Base-by-base conservation (phyloP, 2,888 invertebrate genomes). In the Abscondita cerata region DNA sequence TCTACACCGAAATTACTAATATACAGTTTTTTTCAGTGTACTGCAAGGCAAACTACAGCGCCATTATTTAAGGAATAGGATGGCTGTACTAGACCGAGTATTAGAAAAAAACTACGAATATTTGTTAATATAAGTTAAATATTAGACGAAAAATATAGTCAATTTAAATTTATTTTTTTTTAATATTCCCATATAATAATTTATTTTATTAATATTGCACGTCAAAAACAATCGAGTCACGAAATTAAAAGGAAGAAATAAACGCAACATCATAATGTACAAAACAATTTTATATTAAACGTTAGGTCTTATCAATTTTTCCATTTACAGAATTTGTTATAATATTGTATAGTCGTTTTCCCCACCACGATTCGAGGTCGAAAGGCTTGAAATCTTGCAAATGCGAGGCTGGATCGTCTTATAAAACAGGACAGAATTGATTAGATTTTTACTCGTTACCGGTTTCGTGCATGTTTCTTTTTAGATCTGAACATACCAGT, bases 341-440 rank as follows among this genome's bases (percentile, higher is more conserved):
- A 79, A 91, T 92, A 74, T 92, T 91, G 82, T 90, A 92, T 65
- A 92, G 83, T 67, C 94, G 84, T 77, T 92, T 91, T 65, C 93
- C 93, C 93, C 94, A 95, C 91, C 93, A 95, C 34, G 91, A 89
- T 78, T 94, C 95, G 75, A 95, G 84, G 82, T 95, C 95, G 76
- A 95, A 95, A 15, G 94, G 92, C 75, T 93, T 91, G 79, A 95
- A 95, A 80, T 93, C 92, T 72, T 86, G 86, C 52, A 92, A 83
- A 19, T 84, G 83, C 34, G 88, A 84, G 75, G 88, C 89, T 8
- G 90, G 89, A 59, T 87, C 88, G 72, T 91, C 91, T 70, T 91
- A 79, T 91, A 92, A 80, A 88, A 91, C 34, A 89, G 59, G 52
- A 57, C 50, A 20, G 62, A 31, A 18, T 25, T 2, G 25, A 4